Evolutionary conservation across 35 echinoderm and acorn worm species (phyloP).

Genomic region (Diadema setosum): DNA sequence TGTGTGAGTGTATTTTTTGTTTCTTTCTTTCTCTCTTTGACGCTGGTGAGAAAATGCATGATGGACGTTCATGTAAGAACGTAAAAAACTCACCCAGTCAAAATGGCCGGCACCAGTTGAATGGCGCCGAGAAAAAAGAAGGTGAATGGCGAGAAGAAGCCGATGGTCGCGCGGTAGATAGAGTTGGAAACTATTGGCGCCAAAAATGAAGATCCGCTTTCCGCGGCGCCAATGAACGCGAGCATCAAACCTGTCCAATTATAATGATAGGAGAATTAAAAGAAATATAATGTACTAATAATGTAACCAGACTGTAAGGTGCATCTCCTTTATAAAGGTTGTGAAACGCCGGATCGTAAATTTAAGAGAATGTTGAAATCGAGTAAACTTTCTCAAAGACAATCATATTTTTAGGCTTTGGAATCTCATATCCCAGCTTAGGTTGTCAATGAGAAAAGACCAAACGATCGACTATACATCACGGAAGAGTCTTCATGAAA

Average conservation of each 20-base stretch:
- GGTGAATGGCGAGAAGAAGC: neutral
- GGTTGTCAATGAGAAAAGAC: too few species aligned
- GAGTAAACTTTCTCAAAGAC: neutral
- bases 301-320: neutral
- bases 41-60: too few species aligned
- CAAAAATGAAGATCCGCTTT: neutral
- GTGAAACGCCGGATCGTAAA: neutral
- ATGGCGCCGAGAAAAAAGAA: neutral
- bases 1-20: too few species aligned
- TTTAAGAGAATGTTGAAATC: neutral
- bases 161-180: neutral
- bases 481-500: too few species aligned
- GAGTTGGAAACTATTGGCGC: neutral
- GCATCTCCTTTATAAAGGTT: neutral
- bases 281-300: neutral
- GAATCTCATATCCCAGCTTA: neutral
- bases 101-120: neutral
- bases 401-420: neutral
- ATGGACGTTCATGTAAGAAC: too few species aligned
- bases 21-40: too few species aligned
- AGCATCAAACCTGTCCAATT: neutral
- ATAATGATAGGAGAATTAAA: neutral
- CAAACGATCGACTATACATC: too few species aligned
- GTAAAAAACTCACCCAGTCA: neutral
- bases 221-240: neutral